Evolutionary conservation across 2,797 vertebrate genomes (phyloP), one percentile per base, ranked within the genome.

Genomic region (Buphagus erythrorhynchus): DNA sequence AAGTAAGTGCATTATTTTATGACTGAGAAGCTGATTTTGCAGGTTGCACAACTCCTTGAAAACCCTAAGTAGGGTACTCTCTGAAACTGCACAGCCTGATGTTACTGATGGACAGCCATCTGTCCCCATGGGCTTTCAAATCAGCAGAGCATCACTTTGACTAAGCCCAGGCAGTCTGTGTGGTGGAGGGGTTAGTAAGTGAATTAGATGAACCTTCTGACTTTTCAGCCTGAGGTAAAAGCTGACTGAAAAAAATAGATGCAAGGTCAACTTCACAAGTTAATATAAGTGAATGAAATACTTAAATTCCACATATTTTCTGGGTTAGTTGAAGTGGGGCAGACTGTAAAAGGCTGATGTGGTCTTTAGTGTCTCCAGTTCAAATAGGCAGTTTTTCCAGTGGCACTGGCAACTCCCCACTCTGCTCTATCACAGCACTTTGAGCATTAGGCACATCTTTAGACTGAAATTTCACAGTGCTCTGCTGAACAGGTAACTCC

Each of bases 121-220:
- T 97, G 92, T 92, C 78, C 84, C 83, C 63, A 33, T 1, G 19
- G 85, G 84, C 86, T 96, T 96, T 95, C 90, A 92, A 57, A 94
- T 87, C 78, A 93, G 84, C 61, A 76, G 18, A 83, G 25, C 71
- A 92, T 61, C 3, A 16, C 86, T 93, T 72, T 80, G 93, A 48
- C 51, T 51, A n/a, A 89, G 45, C 52, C 2, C 51, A 66, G 51
- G 42, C 58, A 49, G 67, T 57, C 59, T 82, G 16, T 51, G 25
- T 42, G 18, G 29, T 71, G n/a, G 35, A 65, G 62, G 55, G 45
- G 85, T 67, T 75, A 65, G 20, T 58, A 79, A 85, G 31, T 86
- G 68, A 93, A 87, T 75, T 86, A 68, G 57, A 42, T 52, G 52
- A 93, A 92, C 36, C n/a, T 83, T 79, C 79, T 58, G 71, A 76